Percentiles rank a stretch among this genome's conserved stretches.
These are phyloP conservation scores for Vulpes vulpes DNA, from an alignment of 2,113 vertebrate genomes.

Conservation along the genomic window DNA sequence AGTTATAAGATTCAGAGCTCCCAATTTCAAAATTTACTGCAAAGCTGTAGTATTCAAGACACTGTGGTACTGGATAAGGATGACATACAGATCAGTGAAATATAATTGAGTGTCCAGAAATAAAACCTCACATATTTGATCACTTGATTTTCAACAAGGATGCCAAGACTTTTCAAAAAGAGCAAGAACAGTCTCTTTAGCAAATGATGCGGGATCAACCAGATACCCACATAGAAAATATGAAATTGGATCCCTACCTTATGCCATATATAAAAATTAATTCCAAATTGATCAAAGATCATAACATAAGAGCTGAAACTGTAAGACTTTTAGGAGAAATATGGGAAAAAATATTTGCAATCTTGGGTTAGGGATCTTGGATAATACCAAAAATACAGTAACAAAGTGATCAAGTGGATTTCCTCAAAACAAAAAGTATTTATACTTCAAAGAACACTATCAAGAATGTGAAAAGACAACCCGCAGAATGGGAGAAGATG, in stretches of 20 bases:
- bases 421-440: neutral
- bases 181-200: neutral
- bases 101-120: neutral
- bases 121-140: neutral
- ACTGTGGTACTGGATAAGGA: neutral
- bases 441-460: neutral
- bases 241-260: neutral
- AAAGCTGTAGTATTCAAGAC: neutral
- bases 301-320: neutral
- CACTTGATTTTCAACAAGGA: neutral
- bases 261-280: neutral
- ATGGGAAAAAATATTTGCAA: neutral
- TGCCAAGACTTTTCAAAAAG: neutral
- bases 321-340: neutral
- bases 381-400: neutral
- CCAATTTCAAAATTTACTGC: neutral
- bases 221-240: neutral
- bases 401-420: neutral
- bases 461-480: neutral
- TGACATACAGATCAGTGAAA: neutral
- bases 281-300: neutral
- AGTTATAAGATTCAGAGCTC: neutral
- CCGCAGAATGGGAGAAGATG: neutral
- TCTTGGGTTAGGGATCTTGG: neutral
- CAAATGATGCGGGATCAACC: neutral